Base-by-base conservation (phyloP, 2,797 vertebrate genomes). In the Acanthornis magna region DNA sequence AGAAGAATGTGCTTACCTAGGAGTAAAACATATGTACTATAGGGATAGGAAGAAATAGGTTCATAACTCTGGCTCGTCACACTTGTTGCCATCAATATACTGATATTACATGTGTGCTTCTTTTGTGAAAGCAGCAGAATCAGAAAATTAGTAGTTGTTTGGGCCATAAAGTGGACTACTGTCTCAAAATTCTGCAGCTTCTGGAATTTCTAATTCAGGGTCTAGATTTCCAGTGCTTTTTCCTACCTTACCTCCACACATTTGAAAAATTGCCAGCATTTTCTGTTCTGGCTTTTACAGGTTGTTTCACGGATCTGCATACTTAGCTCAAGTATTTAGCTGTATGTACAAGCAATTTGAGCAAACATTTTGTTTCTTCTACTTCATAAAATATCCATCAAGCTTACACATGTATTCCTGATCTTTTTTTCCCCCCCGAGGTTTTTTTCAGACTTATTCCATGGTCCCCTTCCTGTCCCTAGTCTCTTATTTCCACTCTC, bases 321-420 rank as follows among this genome's bases (percentile, higher is more conserved):
- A 48, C 34, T 92, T 62, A 75, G 66, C 34, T 51, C 23, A 40
- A 57, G 29, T 93, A 45, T 82, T 89, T 81, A n/a, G 29, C 57
- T 80, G 13, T 43, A 30, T 42, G 20, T 63, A 75, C 54, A 78
- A 88, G 47, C 63, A 77, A 68, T 74, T 84, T 85, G 36, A 57
- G 70, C 29, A 58, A 68, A 18, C 25, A 47, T 73, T 85, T 87
- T 82, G 7, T 61, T 91, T 93, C 32, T 82, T 88, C 34, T 78
- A 84, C 54, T 88, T 92, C 84, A 48, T 83, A 76, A 93, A 93
- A 87, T 73, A 87, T 82, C 63, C 50, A 92, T 62, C 65, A 83
- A 68, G 34, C 30, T 86, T 88, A 91, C 66, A 81, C 27, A 58
- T 40, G 15, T 20, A 58, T 12, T 72, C 43, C 22, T 72, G 68